Conservation (phyloP, 2,113 vertebrate species). For the Melanocharis versteri region DNA sequence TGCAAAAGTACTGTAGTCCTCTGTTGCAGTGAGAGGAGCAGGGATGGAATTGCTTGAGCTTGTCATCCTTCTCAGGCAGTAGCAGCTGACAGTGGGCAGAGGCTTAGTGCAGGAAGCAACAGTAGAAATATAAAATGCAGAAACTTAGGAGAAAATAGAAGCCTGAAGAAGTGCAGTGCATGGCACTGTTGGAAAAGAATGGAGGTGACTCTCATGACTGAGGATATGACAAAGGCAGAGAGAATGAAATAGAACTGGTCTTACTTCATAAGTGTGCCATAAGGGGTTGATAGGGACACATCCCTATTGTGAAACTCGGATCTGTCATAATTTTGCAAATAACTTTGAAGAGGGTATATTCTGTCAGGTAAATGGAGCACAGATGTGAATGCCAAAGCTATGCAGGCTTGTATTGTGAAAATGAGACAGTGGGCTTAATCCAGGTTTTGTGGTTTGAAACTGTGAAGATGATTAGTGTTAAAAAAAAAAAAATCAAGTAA, state of each 20-base stretch:
- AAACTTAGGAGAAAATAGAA: not conserved
- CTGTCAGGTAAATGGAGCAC: not conserved
- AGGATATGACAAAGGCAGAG: not conserved
- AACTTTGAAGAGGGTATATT: not conserved
- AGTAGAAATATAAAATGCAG: not conserved
- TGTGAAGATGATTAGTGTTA: not conserved
- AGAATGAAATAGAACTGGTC: not conserved
- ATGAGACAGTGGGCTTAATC: not conserved
- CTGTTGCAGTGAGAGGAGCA: not conserved
- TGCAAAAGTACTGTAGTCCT: not conserved
- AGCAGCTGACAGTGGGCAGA: not conserved
- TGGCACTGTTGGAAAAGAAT: not conserved
- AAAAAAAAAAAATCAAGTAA: not conserved
- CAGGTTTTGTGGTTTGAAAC: conserved; percentile 2
- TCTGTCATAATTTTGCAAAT: not conserved
- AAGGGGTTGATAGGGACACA: not conserved
- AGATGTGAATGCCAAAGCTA: not conserved
- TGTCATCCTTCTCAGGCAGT: not conserved
- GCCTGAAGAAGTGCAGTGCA: not conserved
- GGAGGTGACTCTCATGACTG: not conserved
- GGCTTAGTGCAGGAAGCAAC: not conserved
- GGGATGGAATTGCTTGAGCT: not conserved
- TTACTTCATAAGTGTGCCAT: not conserved
- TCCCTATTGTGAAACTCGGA: not conserved
- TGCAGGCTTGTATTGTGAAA: not conserved